phyloP scores from a whole-genome alignment of 1,140 invertebrate genomes.

The Dendrolimus kikuchii region DNA sequence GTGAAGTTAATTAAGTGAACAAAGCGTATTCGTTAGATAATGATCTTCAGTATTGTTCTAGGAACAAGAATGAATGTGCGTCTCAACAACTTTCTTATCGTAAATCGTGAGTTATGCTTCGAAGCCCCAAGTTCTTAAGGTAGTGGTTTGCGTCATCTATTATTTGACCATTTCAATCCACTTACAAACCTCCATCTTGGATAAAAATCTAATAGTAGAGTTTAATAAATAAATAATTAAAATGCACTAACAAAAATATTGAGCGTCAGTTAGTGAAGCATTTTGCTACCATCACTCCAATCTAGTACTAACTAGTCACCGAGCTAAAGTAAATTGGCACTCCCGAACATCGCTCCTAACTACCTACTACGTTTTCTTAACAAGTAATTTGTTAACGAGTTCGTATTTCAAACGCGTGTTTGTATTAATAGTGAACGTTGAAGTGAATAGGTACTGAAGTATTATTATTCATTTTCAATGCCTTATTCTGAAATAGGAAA shows the following conservation, averaged over 20 bases:
- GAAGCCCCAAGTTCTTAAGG: constrained; percentile 8
- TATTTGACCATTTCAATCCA: constrained; percentile 8
- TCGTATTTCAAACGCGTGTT: too few relatives aligned
- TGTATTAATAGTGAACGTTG: too few relatives aligned
- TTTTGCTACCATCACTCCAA: constrained; percentile 14
- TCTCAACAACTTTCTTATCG: constrained; percentile 29
- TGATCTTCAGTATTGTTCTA: constrained; percentile 34
- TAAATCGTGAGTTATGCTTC: constrained; percentile 17
- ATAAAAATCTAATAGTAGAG: too few relatives aligned
- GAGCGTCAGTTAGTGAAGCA: constrained; percentile 1
- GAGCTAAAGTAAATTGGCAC: constrained; percentile 16
- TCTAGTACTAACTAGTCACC: constrained; percentile 11
- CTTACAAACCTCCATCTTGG: constrained; percentile 1
- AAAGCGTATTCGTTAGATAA: constrained; percentile 34
- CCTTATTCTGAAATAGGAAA: too few relatives aligned
- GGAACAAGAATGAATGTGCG: constrained; percentile 19
- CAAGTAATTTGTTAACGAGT: neutral
- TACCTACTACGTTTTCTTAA: constrained; percentile 2
- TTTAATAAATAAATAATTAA: too few relatives aligned
- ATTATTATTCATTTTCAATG: too few relatives aligned
- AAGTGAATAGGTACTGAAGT: neutral
- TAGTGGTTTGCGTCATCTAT: constrained; percentile 9
- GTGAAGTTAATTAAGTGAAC: constrained; percentile 43
- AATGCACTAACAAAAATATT: too few relatives aligned
- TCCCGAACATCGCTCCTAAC: constrained; percentile 8